Base-by-base conservation (phyloP, 2,113 vertebrate genomes). In the Prietella phreatophila region DNA sequence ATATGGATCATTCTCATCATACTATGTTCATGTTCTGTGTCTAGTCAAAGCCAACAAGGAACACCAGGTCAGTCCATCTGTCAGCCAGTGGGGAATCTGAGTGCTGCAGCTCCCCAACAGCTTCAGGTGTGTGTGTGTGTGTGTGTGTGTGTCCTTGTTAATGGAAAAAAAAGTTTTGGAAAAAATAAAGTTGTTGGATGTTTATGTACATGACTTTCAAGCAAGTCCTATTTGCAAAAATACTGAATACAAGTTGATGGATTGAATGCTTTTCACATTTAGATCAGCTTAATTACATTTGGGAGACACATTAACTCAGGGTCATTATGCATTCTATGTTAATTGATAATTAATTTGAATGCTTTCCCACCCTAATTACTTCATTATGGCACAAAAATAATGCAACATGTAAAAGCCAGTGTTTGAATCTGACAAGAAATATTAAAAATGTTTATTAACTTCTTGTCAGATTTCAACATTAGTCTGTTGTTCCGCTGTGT, bases 51-150 rank as follows among this genome's bases (percentile, higher is more conserved):
- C 47, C 47, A 83, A 25, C 30, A n/a, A 86, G 55, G 20, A 69
- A 65, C 85, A 84, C 85, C 76, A 84, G 76, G 78, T 87, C 88
- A 85, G 56, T 33, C 89, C 89, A 88, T 88, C 89, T 88, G 87
- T 88, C 87, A 86, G 86, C 88, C 87, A 85, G 86, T 82, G 80
- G 86, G 89, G 76, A 82, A 63, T 81, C 82, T 55, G 61, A 65
- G 67, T 82, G 75, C 75, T 86, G 76, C 82, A 82, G 56, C 69
- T 86, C 53, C n/a, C 56, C 60, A 60, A 36, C 42, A 60, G 53
- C 79, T 79, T 87, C 36, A 61, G 67, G 58, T 83, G 71, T 78
- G 22, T 82, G 33, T 58, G 47, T 50, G 47, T 50, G 8, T 50
- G 8, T 50, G 15, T 13, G 83, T 50, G 47, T 50, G 8, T 50